Evolutionary conservation across 1,140 invertebrate species (phyloP).

Genomic region (Episyrphus balteatus): DNA sequence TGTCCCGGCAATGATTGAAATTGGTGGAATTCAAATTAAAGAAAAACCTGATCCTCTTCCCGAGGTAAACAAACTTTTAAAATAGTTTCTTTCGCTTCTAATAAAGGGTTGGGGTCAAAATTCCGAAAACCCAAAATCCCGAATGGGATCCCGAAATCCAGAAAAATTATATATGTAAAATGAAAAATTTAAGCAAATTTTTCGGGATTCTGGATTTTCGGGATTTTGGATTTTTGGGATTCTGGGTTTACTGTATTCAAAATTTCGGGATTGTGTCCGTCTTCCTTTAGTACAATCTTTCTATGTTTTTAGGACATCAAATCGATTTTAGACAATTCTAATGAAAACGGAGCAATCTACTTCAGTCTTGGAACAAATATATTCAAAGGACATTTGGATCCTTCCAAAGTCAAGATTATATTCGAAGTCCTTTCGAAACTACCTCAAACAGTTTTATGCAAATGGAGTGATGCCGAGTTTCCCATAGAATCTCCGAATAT

Average conservation of each 20-base stretch:
- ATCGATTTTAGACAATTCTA: constrained; percentile 36
- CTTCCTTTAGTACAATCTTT: constrained; percentile 1
- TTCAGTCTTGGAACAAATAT: constrained; percentile 46
- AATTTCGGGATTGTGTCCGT: no score
- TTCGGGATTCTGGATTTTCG: no score
- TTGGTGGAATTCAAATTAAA: constrained; percentile 33
- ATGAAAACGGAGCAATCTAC: constrained; percentile 42
- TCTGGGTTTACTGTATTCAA: no score
- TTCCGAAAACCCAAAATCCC: no score
- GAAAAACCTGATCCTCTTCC: constrained; percentile 19
- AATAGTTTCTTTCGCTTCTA: background rate
- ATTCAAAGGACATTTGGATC: constrained; percentile 25
- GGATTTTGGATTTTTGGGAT: no score
- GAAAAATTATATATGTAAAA: no score
- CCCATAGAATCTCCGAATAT: constrained; percentile 42
- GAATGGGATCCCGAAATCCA: no score
- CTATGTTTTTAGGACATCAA: constrained; percentile 35
- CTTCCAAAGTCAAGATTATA: constrained; percentile 28
- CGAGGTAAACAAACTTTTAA: constrained; percentile 13
- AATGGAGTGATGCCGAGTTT: constrained; percentile 29
- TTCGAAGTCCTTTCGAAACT: constrained; percentile 36
- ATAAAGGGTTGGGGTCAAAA: no score
- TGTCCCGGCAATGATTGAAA: constrained; percentile 26
- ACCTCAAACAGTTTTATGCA: constrained; percentile 40
- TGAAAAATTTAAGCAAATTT: no score